Percentiles rank a stretch among this genome's conserved stretches.
Conservation (phyloP, 2,888 invertebrate species). For the Noctua comes region DNA sequence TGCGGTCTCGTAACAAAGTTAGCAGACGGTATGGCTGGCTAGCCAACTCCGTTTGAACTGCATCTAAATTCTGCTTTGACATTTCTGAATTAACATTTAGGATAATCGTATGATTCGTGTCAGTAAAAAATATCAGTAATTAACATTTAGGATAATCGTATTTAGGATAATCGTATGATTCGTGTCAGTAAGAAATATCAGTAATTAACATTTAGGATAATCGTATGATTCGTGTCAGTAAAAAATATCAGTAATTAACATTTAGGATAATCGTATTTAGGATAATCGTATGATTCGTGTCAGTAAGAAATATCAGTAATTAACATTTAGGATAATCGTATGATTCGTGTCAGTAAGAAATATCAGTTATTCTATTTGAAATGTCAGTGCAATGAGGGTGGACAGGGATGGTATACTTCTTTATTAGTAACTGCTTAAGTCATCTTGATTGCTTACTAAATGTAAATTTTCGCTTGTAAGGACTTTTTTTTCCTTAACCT, state of each 20-base stretch:
- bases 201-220: neutral
- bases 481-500: too few relatives aligned
- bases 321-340: neutral
- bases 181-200: neutral
- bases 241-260: too few relatives aligned
- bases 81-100: neutral
- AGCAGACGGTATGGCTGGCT: neutral
- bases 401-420: too few relatives aligned
- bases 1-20: slow-evolving; percentile 15
- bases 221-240: too few relatives aligned
- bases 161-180: neutral
- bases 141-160: too few relatives aligned
- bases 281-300: too few relatives aligned
- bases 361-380: neutral
- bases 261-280: too few relatives aligned
- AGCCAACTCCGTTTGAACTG: slow-evolving; percentile 1
- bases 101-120: neutral
- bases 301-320: too few relatives aligned
- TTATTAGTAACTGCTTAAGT: neutral
- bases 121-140: too few relatives aligned
- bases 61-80: slow-evolving; percentile 21
- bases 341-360: neutral
- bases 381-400: neutral
- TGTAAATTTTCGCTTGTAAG: too few relatives aligned
- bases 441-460: neutral